Evolutionary conservation across 2,888 invertebrate species (phyloP).

Genomic region (Erebia aethiops): DNA sequence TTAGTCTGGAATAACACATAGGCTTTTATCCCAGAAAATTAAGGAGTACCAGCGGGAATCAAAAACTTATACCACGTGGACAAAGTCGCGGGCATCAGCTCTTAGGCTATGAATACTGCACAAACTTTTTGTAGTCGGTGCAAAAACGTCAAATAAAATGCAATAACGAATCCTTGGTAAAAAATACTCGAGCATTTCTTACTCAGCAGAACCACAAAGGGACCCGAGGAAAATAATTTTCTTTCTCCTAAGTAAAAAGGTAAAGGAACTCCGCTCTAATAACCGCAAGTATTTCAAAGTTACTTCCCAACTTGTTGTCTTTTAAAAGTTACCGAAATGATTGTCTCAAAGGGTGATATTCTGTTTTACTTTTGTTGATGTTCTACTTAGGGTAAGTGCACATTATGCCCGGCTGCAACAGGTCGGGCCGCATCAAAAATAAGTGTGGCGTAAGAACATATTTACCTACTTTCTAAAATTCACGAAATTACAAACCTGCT

Average conservation of each 20-base stretch:
- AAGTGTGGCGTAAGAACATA: no score
- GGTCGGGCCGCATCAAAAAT: no score
- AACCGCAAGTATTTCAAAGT: background rate
- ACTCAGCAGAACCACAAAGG: background rate
- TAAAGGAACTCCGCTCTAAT: background rate
- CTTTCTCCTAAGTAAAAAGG: background rate
- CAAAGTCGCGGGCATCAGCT: no score
- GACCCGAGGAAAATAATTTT: background rate
- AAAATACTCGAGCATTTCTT: background rate
- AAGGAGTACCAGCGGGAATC: no score
- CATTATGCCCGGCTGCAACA: no score
- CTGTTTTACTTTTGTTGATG: background rate
- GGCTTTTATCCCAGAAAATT: no score
- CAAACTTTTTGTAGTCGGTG: background rate
- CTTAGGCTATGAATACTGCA: no score
- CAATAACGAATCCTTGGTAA: background rate
- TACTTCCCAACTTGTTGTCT: constrained; percentile 2
- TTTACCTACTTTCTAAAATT: no score
- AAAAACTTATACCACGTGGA: no score
- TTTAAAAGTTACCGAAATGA: constrained; percentile 4
- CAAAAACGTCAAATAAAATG: background rate
- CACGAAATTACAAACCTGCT: no score
- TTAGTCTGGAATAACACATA: no score
- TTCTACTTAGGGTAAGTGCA: no score
- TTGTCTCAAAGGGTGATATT: constrained; percentile 4